Conservation (phyloP, 2,797 vertebrate species). For the Microctenopoma lineatum region DNA sequence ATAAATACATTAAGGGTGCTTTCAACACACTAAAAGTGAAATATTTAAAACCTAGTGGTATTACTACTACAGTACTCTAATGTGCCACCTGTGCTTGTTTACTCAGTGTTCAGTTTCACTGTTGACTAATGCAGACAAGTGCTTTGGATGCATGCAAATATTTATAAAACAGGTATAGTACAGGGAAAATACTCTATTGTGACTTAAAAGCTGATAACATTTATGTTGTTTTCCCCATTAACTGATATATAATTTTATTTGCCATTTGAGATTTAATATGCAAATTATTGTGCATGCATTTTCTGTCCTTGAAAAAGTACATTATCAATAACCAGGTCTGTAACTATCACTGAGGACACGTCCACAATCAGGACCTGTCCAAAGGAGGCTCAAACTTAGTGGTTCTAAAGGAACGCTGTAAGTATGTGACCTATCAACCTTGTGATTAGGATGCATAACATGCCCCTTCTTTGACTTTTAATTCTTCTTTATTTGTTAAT, state of each 20-base stretch:
- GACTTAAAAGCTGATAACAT: background rate
- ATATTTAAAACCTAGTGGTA: no score
- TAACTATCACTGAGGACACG: background rate
- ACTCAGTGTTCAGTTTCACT: background rate
- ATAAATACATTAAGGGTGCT: no score
- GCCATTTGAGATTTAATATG: background rate
- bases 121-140: background rate
- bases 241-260: background rate
- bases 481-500: no score
- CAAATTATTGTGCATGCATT: background rate
- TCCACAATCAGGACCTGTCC: no score
- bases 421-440: no score
- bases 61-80: background rate
- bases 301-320: background rate
- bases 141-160: slow-evolving; percentile 37
- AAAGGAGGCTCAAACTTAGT: background rate
- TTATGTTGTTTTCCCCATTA: no score
- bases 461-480: no score
- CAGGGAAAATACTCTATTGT: background rate
- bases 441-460: no score
- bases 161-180: background rate
- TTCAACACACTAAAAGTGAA: no score
- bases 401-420: no score
- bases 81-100: background rate
- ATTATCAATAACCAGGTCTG: background rate